Conservation (phyloP, 1,140 invertebrate species). For the Zaprionus capensis region DNA sequence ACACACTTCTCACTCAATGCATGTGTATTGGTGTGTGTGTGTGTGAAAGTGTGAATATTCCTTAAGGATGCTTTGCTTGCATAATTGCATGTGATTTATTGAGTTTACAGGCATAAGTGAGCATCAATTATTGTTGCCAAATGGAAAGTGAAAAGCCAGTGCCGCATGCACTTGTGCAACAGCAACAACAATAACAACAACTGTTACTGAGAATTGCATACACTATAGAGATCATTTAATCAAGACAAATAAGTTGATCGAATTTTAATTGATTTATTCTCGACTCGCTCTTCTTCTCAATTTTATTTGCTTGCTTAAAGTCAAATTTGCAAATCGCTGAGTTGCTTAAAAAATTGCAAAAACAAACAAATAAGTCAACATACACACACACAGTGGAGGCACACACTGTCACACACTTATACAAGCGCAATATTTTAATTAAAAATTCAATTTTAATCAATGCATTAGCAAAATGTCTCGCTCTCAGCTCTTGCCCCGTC, state of each 20-base stretch:
- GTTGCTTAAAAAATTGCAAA: conserved; percentile 29
- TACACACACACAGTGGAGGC: conserved; percentile 17
- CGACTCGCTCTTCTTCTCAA: too few relatives aligned
- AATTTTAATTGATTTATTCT: conserved; percentile 18
- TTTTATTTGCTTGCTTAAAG: conserved; percentile 11
- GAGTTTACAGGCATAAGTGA: conserved; percentile 60
- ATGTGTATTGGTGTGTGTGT: conserved; percentile 51
- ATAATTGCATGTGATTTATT: conserved; percentile 81
- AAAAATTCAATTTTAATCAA: conserved; percentile 84
- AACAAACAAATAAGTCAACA: conserved; percentile 38
- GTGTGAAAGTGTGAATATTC: conserved; percentile 80
- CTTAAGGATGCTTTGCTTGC: conserved; percentile 77
- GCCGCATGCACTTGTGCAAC: background rate
- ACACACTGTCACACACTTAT: conserved; percentile 4
- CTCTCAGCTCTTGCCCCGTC: conserved; percentile 56
- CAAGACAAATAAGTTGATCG: conserved; percentile 15
- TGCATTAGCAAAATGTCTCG: conserved; percentile 83
- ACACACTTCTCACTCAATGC: conserved; percentile 6
- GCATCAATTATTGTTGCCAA: conserved; percentile 29
- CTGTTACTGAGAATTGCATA: background rate
- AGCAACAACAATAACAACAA: background rate
- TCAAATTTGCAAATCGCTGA: conserved; percentile 38
- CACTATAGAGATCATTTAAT: conserved; percentile 5
- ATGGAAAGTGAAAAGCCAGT: conserved; percentile 57
- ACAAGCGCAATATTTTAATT: conserved; percentile 77